Conservation (phyloP, 2,888 invertebrate genomes). For the Hirtodrosophila duncani region DNA sequence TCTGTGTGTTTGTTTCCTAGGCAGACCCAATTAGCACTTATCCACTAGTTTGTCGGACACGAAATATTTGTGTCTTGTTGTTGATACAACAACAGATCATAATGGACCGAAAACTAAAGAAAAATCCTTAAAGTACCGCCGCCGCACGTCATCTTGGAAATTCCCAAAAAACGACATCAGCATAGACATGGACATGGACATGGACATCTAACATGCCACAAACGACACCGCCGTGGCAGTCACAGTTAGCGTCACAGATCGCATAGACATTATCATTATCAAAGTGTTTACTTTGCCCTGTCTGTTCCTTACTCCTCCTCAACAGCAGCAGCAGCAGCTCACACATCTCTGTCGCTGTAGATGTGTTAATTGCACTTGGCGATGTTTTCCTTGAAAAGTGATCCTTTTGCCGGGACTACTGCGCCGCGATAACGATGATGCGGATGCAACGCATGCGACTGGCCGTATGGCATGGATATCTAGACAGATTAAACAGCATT, state of each 20-base stretch:
- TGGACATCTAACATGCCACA: slow-evolving; percentile 26
- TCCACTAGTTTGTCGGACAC: slow-evolving; percentile 51
- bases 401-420: slow-evolving; percentile 52
- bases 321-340: too few species aligned
- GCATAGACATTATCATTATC: slow-evolving; percentile 62
- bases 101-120: slow-evolving; percentile 1
- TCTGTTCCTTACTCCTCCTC: too few species aligned
- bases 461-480: slow-evolving; percentile 24
- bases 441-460: not conserved
- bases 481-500: slow-evolving; percentile 59
- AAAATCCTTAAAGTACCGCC: slow-evolving; percentile 55
- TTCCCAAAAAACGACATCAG: slow-evolving; percentile 18
- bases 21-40: slow-evolving; percentile 65
- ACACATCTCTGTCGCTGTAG: slow-evolving; percentile 31
- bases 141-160: slow-evolving; percentile 46
- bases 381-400: slow-evolving; percentile 70
- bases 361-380: slow-evolving; percentile 72
- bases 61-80: slow-evolving; percentile 28
- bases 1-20: slow-evolving; percentile 14
- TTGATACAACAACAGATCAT: slow-evolving; percentile 47
- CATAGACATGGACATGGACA: too few species aligned
- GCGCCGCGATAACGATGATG: slow-evolving; percentile 46
- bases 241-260: too few species aligned
- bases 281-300: slow-evolving; percentile 55
- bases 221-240: slow-evolving; percentile 40